These are phyloP conservation scores for Anser brachyrhynchus DNA, from an alignment of 2,113 vertebrate species.

Conservation along the genomic window DNA sequence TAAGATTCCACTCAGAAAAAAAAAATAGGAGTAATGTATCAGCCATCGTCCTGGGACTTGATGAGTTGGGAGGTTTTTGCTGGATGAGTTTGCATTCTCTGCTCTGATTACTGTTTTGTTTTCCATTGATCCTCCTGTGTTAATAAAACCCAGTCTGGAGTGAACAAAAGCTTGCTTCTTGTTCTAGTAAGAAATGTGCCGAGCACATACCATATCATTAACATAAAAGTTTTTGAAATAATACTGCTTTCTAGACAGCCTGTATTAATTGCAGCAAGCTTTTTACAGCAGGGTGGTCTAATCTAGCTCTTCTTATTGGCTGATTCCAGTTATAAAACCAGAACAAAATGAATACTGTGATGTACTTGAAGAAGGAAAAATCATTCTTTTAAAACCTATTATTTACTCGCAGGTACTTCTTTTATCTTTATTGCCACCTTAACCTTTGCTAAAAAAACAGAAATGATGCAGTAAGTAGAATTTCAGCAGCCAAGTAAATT, in stretches of 20 bases:
- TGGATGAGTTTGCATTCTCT: constrained; percentile 26
- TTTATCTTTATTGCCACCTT: constrained; percentile 77
- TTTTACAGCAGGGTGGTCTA: constrained; percentile 76
- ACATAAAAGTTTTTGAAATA: constrained; percentile 80
- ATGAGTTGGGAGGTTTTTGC: constrained; percentile 35
- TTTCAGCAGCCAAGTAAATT: constrained; percentile 70
- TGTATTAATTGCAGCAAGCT: constrained; percentile 76
- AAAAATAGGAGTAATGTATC: background rate
- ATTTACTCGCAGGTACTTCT: constrained; percentile 77
- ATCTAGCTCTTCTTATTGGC: constrained; percentile 55
- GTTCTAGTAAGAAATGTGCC: constrained; percentile 72
- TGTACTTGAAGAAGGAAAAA: constrained; percentile 71
- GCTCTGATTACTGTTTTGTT: constrained; percentile 53
- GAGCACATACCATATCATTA: constrained; percentile 77
- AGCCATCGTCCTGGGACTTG: background rate
- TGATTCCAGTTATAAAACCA: constrained; percentile 63
- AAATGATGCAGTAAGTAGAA: constrained; percentile 67
- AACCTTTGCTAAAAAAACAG: constrained; percentile 75
- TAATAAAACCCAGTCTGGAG: constrained; percentile 76
- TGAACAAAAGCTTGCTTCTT: constrained; percentile 70
- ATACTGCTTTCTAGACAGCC: constrained; percentile 77
- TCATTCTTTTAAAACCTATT: constrained; percentile 65
- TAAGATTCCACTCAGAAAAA: background rate
- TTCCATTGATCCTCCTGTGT: constrained; percentile 54
- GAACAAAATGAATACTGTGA: constrained; percentile 49